Percentiles rank a stretch among this genome's conserved stretches.
Evolutionary conservation across 2,113 vertebrate genomes (phyloP).

Genomic region (Chaetops frenatus): DNA sequence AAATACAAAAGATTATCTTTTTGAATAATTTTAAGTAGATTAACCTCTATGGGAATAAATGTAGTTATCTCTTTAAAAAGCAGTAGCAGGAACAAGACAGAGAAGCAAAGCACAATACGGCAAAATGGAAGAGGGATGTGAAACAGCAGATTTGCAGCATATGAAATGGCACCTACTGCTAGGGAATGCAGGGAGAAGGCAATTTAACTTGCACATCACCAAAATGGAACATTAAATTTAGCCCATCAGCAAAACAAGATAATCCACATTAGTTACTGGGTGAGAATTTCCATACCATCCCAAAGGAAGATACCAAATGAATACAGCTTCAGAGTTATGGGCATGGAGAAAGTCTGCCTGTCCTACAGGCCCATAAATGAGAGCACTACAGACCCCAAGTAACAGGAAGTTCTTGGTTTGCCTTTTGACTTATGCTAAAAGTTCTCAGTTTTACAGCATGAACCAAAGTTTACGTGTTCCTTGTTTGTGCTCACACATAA

Average conservation of each 20-base stretch:
- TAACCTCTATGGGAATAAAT: neutral
- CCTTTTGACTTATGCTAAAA: neutral
- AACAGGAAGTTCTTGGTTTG: neutral
- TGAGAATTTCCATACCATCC: neutral
- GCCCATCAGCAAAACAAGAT: neutral
- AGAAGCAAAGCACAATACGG: neutral
- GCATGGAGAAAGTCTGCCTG: neutral
- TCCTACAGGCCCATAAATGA: neutral
- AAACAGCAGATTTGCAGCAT: neutral
- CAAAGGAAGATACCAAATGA: neutral
- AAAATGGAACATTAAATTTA: neutral
- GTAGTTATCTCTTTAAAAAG: neutral
- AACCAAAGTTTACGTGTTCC: neutral
- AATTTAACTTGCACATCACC: neutral
- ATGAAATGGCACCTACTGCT: neutral
- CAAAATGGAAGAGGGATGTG: neutral
- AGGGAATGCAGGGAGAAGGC: neutral
- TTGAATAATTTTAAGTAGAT: neutral
- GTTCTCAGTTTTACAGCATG: neutral
- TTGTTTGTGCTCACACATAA: neutral
- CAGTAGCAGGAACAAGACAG: neutral
- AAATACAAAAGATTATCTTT: neutral
- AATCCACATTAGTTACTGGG: neutral
- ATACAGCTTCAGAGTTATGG: rapidly evolving
- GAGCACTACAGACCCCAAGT: neutral